A percentile compares a stretch with the other conserved stretches of the same genome.
Conservation (phyloP, 30 jellyfish, hydroid and myxozoan genomes). For the Calvadosia cruxmelitensis region DNA sequence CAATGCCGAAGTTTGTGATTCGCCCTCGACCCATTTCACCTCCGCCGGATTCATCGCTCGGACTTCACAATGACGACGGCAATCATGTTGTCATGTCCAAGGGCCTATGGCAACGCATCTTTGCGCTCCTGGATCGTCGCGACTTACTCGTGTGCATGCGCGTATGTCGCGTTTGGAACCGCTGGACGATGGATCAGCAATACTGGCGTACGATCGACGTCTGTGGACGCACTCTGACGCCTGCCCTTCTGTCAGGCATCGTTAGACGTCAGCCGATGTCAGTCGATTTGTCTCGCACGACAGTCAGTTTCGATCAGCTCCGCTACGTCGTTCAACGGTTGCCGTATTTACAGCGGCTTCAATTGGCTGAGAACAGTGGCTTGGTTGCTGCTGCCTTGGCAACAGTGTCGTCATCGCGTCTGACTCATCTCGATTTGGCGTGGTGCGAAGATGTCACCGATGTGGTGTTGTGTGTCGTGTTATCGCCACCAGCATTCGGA, state of each 20-base stretch:
- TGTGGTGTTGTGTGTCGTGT: constrained; percentile 25
- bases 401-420: constrained; percentile 38
- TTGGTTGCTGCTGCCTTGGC: constrained; percentile 54
- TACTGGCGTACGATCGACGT: constrained; percentile 40
- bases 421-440: constrained; percentile 38
- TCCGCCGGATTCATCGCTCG: constrained; percentile 9
- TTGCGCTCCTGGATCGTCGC: constrained; percentile 29
- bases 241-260: constrained; percentile 49
- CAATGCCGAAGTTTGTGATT: constrained; percentile 1
- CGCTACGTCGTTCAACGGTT: constrained; percentile 63
- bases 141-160: constrained; percentile 66
- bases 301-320: constrained; percentile 39
- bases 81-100: constrained; percentile 13
- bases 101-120: constrained; percentile 54
- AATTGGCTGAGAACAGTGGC: constrained; percentile 47
- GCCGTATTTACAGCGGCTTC: constrained; percentile 39
- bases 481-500: constrained; percentile 28
- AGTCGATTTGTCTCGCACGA: constrained; percentile 39
- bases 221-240: constrained; percentile 19
- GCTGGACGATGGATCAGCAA: constrained; percentile 44
- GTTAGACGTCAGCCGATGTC: constrained; percentile 76
- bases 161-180: constrained; percentile 92
- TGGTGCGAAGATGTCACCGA: constrained; percentile 78
- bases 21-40: constrained; percentile 56
- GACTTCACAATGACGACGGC: constrained; percentile 21